Evolutionary conservation across 2,888 invertebrate genomes (phyloP).

Genomic region (Zeuzera pyrina): DNA sequence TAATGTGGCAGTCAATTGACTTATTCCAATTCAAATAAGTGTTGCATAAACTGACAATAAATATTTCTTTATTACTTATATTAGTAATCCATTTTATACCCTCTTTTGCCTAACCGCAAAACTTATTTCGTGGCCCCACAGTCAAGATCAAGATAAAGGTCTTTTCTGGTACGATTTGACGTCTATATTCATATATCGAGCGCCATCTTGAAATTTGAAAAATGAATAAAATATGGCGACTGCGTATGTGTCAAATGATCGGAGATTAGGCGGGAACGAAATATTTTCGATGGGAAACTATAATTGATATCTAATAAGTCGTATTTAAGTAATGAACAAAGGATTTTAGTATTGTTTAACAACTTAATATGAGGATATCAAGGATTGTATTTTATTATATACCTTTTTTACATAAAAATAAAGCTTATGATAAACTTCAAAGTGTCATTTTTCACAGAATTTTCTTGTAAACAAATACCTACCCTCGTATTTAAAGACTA

Average conservation of each 20-base stretch:
- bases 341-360: neutral
- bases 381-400: neutral
- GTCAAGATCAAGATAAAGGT: slow-evolving; percentile 38
- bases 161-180: slow-evolving; percentile 38
- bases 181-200: slow-evolving; percentile 49
- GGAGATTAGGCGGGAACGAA: slow-evolving; percentile 9
- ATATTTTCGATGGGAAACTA: slow-evolving; percentile 14
- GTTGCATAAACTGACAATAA: too few relatives aligned
- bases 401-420: too few relatives aligned
- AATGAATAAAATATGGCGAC: slow-evolving; percentile 21
- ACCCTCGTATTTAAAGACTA: too few relatives aligned
- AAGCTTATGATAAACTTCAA: too few relatives aligned
- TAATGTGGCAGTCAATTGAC: too few relatives aligned
- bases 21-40: too few relatives aligned
- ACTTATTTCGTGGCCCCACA: slow-evolving; percentile 14
- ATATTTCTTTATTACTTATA: too few relatives aligned
- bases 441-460: too few relatives aligned
- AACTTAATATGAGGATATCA: neutral
- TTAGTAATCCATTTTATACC: too few relatives aligned
- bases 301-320: slow-evolving; percentile 9
- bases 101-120: neutral
- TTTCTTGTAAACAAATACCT: too few relatives aligned
- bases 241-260: slow-evolving; percentile 21
- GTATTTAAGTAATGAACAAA: neutral
- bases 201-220: slow-evolving; percentile 39